These are phyloP conservation scores for Anguilla megastoma DNA, from an alignment of 2,797 vertebrate species.

Conservation along the genomic window DNA sequence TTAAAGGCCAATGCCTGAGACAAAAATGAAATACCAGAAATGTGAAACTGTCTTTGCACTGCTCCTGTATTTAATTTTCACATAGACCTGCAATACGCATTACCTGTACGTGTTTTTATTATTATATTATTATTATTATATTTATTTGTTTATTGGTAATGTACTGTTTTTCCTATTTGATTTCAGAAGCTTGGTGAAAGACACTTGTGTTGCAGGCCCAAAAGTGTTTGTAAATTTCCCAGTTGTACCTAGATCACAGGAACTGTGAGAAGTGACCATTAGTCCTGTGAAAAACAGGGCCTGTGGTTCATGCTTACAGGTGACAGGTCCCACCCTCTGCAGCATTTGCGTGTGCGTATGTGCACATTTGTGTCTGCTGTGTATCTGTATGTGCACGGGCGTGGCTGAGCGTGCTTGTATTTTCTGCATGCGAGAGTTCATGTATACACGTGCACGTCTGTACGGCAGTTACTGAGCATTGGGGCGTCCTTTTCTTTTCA, in stretches of 20 bases:
- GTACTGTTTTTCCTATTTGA: not conserved
- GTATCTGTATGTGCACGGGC: not conserved
- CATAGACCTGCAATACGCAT: constrained; percentile 67
- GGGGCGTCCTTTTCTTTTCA: not conserved
- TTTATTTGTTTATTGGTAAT: not conserved
- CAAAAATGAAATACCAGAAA: constrained; percentile 74
- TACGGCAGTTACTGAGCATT: not conserved
- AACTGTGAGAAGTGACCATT: too few species aligned
- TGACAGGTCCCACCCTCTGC: not conserved
- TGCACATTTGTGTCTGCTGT: not conserved
- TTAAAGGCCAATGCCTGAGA: constrained; percentile 72
- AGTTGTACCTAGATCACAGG: not conserved
- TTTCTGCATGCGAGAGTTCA: not conserved
- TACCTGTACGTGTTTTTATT: constrained; percentile 27
- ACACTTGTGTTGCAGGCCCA: not conserved
- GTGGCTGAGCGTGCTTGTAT: not conserved
- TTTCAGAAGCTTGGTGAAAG: not conserved
- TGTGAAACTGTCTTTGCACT: constrained; percentile 67
- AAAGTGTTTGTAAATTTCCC: not conserved
- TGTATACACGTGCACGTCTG: not conserved
- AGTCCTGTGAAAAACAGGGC: not conserved
- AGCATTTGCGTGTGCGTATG: not conserved
- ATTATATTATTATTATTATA: not conserved
- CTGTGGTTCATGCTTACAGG: not conserved
- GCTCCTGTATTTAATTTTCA: constrained; percentile 64